phyloP scores from a whole-genome alignment of 2,888 invertebrate species.

The Gisinianus flammeolus region DNA sequence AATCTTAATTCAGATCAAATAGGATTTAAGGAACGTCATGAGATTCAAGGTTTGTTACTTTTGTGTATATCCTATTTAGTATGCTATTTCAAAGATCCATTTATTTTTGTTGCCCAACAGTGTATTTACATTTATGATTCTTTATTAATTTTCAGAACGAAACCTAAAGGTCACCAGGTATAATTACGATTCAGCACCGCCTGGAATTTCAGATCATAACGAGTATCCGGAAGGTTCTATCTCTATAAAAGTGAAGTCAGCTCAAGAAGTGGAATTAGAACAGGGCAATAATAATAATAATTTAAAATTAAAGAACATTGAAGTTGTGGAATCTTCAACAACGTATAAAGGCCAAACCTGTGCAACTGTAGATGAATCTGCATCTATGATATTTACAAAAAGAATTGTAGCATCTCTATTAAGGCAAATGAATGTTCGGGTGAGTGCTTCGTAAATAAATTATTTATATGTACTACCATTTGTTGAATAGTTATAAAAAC shows the following conservation, averaged over 20 bases:
- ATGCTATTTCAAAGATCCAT: not conserved
- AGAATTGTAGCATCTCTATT: constrained; percentile 54
- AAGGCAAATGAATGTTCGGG: constrained; percentile 55
- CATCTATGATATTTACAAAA: constrained; percentile 46
- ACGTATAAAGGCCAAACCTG: constrained; percentile 7
- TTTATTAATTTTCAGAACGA: constrained; percentile 2
- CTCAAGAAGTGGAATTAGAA: not conserved
- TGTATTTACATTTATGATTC: not conserved
- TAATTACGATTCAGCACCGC: constrained; percentile 12
- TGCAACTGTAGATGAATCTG: not conserved
- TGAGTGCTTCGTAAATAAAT: constrained; percentile 24
- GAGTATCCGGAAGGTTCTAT: constrained; percentile 6
- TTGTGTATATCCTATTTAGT: not conserved
- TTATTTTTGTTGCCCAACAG: no score
- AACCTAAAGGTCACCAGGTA: constrained; percentile 18
- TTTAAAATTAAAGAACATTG: constrained; percentile 9
- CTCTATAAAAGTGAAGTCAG: constrained; percentile 11
- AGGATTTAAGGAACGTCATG: not conserved
- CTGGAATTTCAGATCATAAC: no score
- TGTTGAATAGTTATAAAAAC: not conserved
- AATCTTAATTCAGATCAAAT: constrained; percentile 38
- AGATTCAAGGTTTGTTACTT: not conserved
- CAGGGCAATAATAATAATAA: no score
- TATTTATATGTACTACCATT: not conserved
- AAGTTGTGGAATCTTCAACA: constrained; percentile 21